A percentile compares a stretch with the other conserved stretches of the same genome.
phyloP scores from a whole-genome alignment of 2,797 vertebrate genomes.

The Acanthornis magna region DNA sequence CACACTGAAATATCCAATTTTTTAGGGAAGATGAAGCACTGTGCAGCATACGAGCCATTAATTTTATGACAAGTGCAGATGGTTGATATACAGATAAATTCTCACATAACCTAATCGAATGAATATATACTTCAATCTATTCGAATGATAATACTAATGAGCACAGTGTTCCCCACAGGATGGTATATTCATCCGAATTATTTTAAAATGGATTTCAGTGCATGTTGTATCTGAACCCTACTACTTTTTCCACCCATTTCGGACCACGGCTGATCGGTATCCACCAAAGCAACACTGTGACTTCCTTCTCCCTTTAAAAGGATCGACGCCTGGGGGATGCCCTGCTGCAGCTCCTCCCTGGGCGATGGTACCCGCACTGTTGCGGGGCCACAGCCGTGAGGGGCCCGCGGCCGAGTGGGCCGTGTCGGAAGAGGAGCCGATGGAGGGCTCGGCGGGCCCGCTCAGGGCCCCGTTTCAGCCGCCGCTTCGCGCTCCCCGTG shows the following conservation, averaged over 20 bases:
- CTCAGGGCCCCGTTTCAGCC: neutral
- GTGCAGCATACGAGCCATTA: neutral
- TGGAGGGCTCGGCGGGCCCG: neutral
- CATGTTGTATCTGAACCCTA: neutral
- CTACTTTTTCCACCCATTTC: accelerated
- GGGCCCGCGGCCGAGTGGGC: accelerated
- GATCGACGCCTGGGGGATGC: accelerated
- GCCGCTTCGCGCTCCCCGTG: too few species aligned
- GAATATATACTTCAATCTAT: neutral
- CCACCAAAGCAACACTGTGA: too few species aligned
- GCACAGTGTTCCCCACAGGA: neutral
- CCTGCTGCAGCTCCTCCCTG: accelerated
- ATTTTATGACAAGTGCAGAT: slow-evolving; percentile 18
- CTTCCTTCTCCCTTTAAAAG: neutral
- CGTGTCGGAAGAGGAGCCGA: neutral
- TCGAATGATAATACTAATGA: neutral
- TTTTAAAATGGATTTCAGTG: neutral
- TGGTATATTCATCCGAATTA: neutral
- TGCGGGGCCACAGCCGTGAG: too few species aligned
- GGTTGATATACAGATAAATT: neutral
- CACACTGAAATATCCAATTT: neutral
- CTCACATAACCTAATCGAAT: neutral
- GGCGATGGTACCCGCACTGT: neutral
- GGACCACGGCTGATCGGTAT: too few species aligned
- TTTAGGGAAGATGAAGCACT: neutral